These are phyloP conservation scores for Anguilla obscura DNA, from an alignment of 2,797 vertebrate genomes.

Conservation along the genomic window DNA sequence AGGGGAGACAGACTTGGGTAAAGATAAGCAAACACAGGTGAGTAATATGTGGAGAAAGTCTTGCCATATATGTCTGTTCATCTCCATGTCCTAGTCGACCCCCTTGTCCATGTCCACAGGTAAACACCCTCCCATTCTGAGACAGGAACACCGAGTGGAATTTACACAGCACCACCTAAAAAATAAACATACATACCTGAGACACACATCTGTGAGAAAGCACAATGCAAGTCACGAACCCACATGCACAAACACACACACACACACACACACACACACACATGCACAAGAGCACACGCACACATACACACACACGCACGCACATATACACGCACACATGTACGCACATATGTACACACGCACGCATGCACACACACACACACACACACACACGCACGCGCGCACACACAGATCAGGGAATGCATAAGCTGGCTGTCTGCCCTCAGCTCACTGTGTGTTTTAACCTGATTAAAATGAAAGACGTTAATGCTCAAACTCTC, in stretches of 20 bases:
- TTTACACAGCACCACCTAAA: constrained; percentile 92
- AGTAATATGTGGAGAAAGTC: constrained; percentile 8
- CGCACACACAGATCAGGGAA: constrained; percentile 8
- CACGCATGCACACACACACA: neutral
- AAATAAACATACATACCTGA: neutral
- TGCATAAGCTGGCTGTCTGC: neutral
- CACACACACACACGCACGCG: constrained; percentile 16
- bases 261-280: constrained; percentile 12
- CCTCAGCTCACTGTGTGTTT: neutral
- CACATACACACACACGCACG: neutral
- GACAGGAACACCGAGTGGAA: constrained; percentile 98
- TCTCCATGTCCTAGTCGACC: constrained; percentile 96
- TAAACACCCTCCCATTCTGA: constrained; percentile 94
- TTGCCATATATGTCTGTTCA: constrained; percentile 95
- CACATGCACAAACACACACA: neutral
- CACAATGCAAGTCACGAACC: constrained; percentile 7
- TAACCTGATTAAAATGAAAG: neutral
- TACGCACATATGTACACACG: neutral
- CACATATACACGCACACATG: neutral
- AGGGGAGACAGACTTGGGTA: neutral
- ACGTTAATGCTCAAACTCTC: neutral
- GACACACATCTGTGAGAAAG: constrained; percentile 25
- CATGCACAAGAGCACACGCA: neutral
- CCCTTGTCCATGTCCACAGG: constrained; percentile 95
- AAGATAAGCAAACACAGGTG: neutral